These are phyloP conservation scores for Hippoglossus stenolepis DNA, from an alignment of 2,113 vertebrate genomes.

Conservation along the genomic window DNA sequence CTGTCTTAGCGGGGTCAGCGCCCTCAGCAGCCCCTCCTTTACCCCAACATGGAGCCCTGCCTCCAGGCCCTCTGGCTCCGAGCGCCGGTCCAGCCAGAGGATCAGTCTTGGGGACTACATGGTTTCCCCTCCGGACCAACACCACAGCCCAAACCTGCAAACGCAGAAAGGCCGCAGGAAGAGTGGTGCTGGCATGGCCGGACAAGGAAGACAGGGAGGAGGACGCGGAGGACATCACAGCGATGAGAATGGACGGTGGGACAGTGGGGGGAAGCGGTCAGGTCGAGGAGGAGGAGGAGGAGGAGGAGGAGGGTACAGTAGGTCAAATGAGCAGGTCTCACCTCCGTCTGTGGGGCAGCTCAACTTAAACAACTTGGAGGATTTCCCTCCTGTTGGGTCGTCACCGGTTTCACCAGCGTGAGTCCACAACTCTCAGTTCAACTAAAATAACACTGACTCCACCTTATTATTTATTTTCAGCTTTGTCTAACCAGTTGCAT, in stretches of 20 bases:
- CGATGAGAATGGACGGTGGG: slow-evolving; percentile 81
- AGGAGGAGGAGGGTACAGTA: slow-evolving; percentile 69
- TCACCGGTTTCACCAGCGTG: slow-evolving; percentile 82
- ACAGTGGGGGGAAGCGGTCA: slow-evolving; percentile 79
- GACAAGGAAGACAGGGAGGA: slow-evolving; percentile 71
- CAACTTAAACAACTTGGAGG: slow-evolving; percentile 95
- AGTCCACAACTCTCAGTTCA: slow-evolving; percentile 56
- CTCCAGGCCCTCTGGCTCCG: slow-evolving; percentile 75
- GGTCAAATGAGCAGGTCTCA: slow-evolving; percentile 71
- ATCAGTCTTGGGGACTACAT: slow-evolving; percentile 87
- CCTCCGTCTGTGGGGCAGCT: slow-evolving; percentile 80
- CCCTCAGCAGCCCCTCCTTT: slow-evolving; percentile 84
- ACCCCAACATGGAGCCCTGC: slow-evolving; percentile 75
- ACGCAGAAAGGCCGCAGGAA: slow-evolving; percentile 83
- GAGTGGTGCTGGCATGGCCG: slow-evolving; percentile 53
- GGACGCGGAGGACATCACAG: slow-evolving; percentile 72
- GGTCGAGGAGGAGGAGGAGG: slow-evolving; percentile 58
- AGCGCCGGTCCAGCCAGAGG: slow-evolving; percentile 83
- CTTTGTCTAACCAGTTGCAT: background rate
- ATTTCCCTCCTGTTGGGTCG: slow-evolving; percentile 93
- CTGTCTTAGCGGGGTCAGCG: slow-evolving; percentile 64
- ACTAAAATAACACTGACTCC: background rate
- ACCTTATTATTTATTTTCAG: background rate
- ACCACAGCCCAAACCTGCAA: slow-evolving; percentile 70
- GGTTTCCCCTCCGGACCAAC: slow-evolving; percentile 74